phyloP scores from a whole-genome alignment of 2,888 invertebrate genomes.

The Hanleya hanleyi region DNA sequence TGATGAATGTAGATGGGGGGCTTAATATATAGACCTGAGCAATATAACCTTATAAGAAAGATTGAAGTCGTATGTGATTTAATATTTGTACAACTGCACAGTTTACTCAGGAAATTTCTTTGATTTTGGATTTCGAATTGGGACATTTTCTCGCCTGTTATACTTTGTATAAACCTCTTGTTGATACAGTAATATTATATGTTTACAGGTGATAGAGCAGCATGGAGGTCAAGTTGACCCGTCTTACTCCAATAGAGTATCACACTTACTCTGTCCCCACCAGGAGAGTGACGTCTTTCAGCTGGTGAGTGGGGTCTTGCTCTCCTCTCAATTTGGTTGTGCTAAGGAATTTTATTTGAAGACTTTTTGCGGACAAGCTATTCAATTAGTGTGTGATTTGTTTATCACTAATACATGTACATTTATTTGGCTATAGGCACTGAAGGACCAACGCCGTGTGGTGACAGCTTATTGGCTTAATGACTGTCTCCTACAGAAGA shows the following conservation, averaged over 20 bases:
- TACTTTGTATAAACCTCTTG: too few species aligned
- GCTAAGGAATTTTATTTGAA: not conserved
- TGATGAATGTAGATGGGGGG: too few species aligned
- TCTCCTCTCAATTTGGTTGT: not conserved
- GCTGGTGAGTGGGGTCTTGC: slow-evolving; percentile 78
- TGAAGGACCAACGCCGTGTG: slow-evolving; percentile 81
- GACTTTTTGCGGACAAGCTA: not conserved
- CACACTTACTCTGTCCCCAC: slow-evolving; percentile 93
- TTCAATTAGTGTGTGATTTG: not conserved
- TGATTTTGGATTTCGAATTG: too few species aligned
- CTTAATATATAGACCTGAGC: too few species aligned
- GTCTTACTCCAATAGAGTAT: slow-evolving; percentile 88
- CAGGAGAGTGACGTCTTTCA: slow-evolving; percentile 93
- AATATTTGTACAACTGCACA: too few species aligned
- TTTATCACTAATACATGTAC: not conserved
- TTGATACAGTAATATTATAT: too few species aligned
- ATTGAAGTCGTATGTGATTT: too few species aligned
- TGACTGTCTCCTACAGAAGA: slow-evolving; percentile 89
- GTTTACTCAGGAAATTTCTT: too few species aligned
- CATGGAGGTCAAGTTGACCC: slow-evolving; percentile 93
- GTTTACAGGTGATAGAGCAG: slow-evolving; percentile 80
- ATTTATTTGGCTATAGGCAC: slow-evolving; percentile 74
- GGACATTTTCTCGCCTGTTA: too few species aligned
- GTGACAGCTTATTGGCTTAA: slow-evolving; percentile 93
- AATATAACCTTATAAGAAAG: too few species aligned